Conservation (phyloP, 1,140 invertebrate genomes). For the Dryas iulia region DNA sequence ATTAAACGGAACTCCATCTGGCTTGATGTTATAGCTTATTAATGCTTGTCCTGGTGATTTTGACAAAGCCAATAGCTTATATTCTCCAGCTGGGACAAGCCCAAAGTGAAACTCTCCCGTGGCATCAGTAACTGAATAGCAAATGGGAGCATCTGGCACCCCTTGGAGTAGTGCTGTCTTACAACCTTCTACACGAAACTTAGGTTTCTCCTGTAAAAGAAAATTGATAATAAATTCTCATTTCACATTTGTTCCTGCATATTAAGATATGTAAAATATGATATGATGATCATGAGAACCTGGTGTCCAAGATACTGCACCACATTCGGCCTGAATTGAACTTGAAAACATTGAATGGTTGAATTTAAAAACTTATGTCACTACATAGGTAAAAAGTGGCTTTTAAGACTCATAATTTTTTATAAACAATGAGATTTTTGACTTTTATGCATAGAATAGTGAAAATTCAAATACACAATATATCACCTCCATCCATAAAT, state of each 20-base stretch:
- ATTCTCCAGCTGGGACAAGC: slow-evolving; percentile 89
- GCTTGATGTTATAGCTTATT: slow-evolving; percentile 84
- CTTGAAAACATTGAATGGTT: no score
- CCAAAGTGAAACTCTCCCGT: slow-evolving; percentile 91
- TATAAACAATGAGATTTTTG: no score
- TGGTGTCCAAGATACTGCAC: no score
- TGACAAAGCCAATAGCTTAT: slow-evolving; percentile 77
- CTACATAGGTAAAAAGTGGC: no score
- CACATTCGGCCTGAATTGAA: no score
- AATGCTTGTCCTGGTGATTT: slow-evolving; percentile 59
- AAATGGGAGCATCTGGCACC: slow-evolving; percentile 84
- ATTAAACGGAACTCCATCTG: slow-evolving; percentile 84
- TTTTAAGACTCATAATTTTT: no score
- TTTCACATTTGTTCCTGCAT: background rate
- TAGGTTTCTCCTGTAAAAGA: slow-evolving; percentile 49
- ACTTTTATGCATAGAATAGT: no score
- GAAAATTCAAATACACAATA: no score
- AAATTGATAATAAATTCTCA: background rate
- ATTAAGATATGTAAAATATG: no score
- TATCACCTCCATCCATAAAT: no score
- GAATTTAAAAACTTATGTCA: no score
- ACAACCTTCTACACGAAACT: slow-evolving; percentile 80
- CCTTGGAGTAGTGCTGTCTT: slow-evolving; percentile 81
- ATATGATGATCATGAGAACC: no score
- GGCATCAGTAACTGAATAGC: slow-evolving; percentile 86